Base-by-base conservation (phyloP, 2,888 invertebrate genomes). In the Pseudoips prasinana region DNA sequence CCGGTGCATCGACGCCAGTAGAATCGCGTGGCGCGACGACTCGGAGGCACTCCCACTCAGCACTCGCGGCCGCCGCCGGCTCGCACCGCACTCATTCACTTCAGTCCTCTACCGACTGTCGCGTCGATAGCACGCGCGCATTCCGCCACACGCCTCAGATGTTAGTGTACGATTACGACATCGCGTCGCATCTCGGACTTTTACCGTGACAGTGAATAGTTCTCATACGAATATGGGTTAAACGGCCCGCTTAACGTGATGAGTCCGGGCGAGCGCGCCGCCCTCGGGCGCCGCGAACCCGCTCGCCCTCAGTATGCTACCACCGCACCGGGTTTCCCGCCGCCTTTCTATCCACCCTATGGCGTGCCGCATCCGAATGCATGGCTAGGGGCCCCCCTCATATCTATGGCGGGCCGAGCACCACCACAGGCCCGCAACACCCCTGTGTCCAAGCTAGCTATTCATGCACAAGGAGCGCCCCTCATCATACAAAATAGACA, bases 381-480 rank as follows among this genome's bases (percentile, higher is more conserved):
- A 45, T 95, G 95, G 93, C 92, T 95, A 18, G 95, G 95, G 47
- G 93, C 94, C 65, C 95, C 96, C 25, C 90, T 95, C 46, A 94
- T 95, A 72, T 94, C 94, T 29, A 94, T 94, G 87, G 92, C 94
- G 46, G 91, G 92, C 66, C 90, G 91, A 28, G 87, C 90, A 46
- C 90, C 85, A 50, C 75, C 68, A 51, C 69, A 69, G 33, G 42
- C 74, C 34, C 73, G 89, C 43, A 78, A 77, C 53, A 87, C 90
- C 49, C 91, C 92, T 24, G 91, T 95, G 46, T 92, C 95, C 6
- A 92, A 94, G 58, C 79, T 96, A 46, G 95, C 95, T 7, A 93
- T 94, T 64, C 95, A 96, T 75, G 94, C 95, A 3, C 95, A 95
- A 72, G 96, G 96, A 24, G 94, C 94, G 25, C 96, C 96, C n/a